These are phyloP conservation scores for Diuraphis noxia DNA, from an alignment of 1,140 invertebrate genomes.

Conservation along the genomic window DNA sequence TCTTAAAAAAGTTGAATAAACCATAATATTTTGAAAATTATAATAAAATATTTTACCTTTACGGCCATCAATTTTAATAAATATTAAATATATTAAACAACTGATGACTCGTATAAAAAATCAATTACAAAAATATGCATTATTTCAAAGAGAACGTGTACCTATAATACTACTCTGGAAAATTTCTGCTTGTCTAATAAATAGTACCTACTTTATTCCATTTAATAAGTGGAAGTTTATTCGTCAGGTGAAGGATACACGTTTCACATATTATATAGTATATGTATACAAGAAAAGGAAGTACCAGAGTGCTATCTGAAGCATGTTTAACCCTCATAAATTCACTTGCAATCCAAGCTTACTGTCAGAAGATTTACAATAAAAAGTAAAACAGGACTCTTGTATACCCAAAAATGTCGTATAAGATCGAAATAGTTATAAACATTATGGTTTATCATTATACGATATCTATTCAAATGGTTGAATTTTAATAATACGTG, in stretches of 20 bases:
- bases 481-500: constrained; percentile 1
- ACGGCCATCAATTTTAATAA: not conserved
- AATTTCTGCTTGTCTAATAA: constrained; percentile 10
- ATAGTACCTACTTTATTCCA: not conserved
- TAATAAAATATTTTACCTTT: not conserved
- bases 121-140: not conserved
- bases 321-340: constrained; percentile 45
- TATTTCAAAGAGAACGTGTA: not conserved
- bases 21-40: not conserved
- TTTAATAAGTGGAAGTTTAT: constrained; percentile 43
- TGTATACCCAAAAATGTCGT: not conserved
- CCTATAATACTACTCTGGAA: not conserved
- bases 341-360: constrained; percentile 25
- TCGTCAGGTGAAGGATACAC: constrained; percentile 29
- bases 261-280: constrained; percentile 5
- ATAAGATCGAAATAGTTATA: not conserved
- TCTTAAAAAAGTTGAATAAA: not conserved
- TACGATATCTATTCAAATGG: not conserved
- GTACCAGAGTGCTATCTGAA: constrained; percentile 27
- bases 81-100: not conserved
- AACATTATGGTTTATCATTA: constrained; percentile 8
- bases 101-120: not conserved
- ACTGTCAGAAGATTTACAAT: constrained; percentile 25
- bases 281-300: constrained; percentile 36
- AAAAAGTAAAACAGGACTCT: not conserved